Base-by-base conservation (phyloP, 2,113 vertebrate species). In the Tamias sibiricus region DNA sequence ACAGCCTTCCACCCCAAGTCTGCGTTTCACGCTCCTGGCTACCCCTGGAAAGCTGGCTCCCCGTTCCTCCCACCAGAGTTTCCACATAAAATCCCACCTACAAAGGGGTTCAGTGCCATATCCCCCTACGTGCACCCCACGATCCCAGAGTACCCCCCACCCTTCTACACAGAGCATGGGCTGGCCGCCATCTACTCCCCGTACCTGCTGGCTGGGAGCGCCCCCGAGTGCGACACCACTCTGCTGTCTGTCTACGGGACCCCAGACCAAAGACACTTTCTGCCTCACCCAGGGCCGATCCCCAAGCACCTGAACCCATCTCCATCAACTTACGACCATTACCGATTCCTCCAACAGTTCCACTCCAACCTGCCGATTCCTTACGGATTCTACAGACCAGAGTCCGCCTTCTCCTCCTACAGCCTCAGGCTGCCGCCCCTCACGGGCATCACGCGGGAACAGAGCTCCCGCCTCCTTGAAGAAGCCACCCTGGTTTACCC, bases 261-360 rank as follows among this genome's bases (percentile, higher is more conserved):
- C 69, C 99, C 99, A 95, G 98, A 99, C 19, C 99, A 99, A 75
- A 99, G 99, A 98, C 99, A 99, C 44, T 98, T 99, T 94, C 98
- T 99, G 84, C 98, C 99, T 57, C 99, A 99, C 35, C 98, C 98
- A 0, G 98, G 99, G 98, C 97, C 99, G 62, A 40, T 98, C 98
- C 94, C 99, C 83, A 97, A 98, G 98, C 98, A 98, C 74, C 96
- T 98, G 98, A 96, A 97, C 98, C 86, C 99, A 57, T 75, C 98
- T 85, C 92, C 99, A 71, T 90, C 98, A 85, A 69, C 98, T 0
- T 98, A 99, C 2, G 98, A 99, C 77, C 99, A 99, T 42, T 99
- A 99, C 92, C 98, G 99, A 98, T 98, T 99, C 59, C 98, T 99
- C 91, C 99, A 99, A 10, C 98, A 99, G 0, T 98, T 99, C n/a